Evolutionary conservation across 1,140 invertebrate genomes (phyloP), one percentile per base, ranked within the genome.

Genomic region (Berghia stephanieae): DNA sequence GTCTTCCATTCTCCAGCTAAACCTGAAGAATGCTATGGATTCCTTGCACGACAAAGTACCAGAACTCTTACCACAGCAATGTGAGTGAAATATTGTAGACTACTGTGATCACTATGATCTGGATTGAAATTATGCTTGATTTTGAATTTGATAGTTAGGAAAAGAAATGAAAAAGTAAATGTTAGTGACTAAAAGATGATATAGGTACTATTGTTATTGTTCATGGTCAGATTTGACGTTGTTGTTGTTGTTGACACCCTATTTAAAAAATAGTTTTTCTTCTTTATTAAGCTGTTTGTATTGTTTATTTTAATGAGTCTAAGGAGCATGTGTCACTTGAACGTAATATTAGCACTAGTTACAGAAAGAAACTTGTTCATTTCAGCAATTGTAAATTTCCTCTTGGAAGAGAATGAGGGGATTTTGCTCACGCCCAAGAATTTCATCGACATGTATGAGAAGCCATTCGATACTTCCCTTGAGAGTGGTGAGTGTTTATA

Each of bases 1-100:
- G 42, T 21, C 6, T 21, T 27, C 36, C n/a, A 24, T 73, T 46
- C 8, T 55, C 31, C 79, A 86, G 85, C 44, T 81, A 43, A 83
- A 81, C 34, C 68, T 83, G 36, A 86, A 84, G 75, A 85, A 80
- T 80, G 78, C 80, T 13, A 80, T 85, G 79, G 83, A 86, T 63
- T 79, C 80, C 49, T 60, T 86, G 46, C 81, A 83, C 75, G 83
- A 85, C 34, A 86, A 83, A 75, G 80, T 84, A 8, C 83, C 85
- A 57, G 83, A 86, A 36, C 76, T 83, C 43, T 79, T 86, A 10
- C 85, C 85, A 57, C 81, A 85, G 55, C 83, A 86, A 83, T 81
- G 85, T 84, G 80, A 71, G 60, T 76, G 16, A 24, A 67, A 36
- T 75, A n/a, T 18, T 73, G n/a, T n/a, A n/a, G 8, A 73, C n/a